phyloP scores from a whole-genome alignment of 2,797 vertebrate genomes.

The Sarcoramphus papa region DNA sequence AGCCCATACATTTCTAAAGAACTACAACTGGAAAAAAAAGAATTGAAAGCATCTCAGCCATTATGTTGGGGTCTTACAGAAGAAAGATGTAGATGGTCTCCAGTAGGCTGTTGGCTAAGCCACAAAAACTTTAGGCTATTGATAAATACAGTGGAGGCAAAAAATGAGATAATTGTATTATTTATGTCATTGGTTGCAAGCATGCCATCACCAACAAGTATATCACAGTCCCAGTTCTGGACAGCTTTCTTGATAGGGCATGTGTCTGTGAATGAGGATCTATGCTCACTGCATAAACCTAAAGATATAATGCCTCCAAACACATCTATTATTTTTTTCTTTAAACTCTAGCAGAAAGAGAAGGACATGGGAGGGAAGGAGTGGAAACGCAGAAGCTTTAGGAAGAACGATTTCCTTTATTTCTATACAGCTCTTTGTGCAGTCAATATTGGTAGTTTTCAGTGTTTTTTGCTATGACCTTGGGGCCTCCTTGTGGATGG shows the following conservation, averaged over 20 bases:
- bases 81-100: neutral
- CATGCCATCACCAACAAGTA: neutral
- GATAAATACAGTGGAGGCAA: neutral
- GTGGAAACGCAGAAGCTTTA: neutral
- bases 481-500: neutral
- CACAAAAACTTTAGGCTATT: neutral
- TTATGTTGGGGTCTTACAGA: neutral
- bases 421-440: neutral
- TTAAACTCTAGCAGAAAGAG: neutral
- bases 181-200: neutral
- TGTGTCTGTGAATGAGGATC: neutral
- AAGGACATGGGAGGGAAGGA: neutral
- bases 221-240: neutral
- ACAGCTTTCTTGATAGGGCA: neutral
- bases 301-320: neutral
- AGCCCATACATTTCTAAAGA: neutral
- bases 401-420: neutral
- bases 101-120: neutral
- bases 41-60: neutral
- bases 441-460: neutral
- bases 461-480: neutral
- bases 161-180: neutral
- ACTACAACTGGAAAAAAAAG: neutral
- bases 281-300: neutral
- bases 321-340: neutral